Conservation (phyloP, 2,797 vertebrate genomes). For the Dendrocincla fuliginosa region DNA sequence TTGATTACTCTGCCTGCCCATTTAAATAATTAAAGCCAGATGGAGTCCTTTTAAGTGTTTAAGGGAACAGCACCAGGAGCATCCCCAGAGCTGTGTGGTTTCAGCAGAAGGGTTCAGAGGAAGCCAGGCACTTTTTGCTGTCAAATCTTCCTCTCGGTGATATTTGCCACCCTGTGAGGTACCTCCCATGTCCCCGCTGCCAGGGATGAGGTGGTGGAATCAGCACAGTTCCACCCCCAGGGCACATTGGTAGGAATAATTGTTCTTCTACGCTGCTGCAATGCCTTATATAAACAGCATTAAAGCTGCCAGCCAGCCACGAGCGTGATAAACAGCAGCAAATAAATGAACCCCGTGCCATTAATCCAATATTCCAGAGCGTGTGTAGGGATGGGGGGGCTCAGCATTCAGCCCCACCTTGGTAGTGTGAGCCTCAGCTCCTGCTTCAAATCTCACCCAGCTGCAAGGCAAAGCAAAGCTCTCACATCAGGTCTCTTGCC, state of each 20-base stretch:
- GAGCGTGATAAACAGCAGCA: conserved; percentile 3
- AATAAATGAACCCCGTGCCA: not conserved
- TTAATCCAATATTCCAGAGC: not conserved
- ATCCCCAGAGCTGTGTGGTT: not conserved
- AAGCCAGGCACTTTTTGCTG: not conserved
- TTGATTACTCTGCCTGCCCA: conserved; percentile 64
- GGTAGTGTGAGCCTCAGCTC: not conserved
- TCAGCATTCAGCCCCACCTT: not conserved
- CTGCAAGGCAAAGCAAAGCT: not conserved
- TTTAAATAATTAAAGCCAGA: conserved; percentile 70
- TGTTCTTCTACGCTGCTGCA: not conserved
- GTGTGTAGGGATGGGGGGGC: rapidly evolving
- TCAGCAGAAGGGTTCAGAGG: not conserved
- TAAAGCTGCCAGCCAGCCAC: conserved; percentile 12
- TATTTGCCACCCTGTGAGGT: not conserved
- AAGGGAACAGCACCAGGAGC: not conserved
- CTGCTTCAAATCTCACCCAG: not conserved
- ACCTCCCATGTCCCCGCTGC: not conserved
- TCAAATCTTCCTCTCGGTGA: not conserved
- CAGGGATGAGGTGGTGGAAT: rapidly evolving
- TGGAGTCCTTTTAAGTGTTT: conserved; percentile 53
- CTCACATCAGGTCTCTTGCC: not conserved
- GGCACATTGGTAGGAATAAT: conserved; percentile 18
- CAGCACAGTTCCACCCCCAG: not conserved
- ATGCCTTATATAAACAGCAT: conserved; percentile 12